phyloP scores from a whole-genome alignment of 2,888 invertebrate species.

The Lasioglossum pauxillum region DNA sequence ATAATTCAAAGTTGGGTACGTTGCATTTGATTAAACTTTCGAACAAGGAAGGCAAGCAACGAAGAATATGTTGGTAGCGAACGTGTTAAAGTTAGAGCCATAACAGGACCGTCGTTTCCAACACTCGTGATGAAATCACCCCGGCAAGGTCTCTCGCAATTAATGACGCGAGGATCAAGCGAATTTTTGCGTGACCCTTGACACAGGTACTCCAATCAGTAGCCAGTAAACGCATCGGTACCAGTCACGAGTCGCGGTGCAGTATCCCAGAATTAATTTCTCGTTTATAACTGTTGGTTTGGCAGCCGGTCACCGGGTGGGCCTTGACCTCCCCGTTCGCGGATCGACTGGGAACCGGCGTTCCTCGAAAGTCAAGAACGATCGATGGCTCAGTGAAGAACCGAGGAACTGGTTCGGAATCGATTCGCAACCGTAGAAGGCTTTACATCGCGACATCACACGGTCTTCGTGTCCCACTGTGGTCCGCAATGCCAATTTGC shows the following conservation, averaged over 20 bases:
- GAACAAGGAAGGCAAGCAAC: too few species aligned
- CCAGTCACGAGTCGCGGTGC: conserved; percentile 14
- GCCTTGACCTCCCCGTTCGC: conserved; percentile 42
- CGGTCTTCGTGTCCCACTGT: background rate
- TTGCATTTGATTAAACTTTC: too few species aligned
- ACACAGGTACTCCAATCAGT: background rate
- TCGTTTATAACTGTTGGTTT: conserved; percentile 12
- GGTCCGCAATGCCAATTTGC: background rate
- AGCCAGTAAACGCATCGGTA: background rate
- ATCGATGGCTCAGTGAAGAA: conserved; percentile 10
- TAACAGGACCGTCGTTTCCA: background rate
- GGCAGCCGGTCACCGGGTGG: conserved; percentile 17
- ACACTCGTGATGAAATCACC: background rate
- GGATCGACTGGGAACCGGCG: conserved; percentile 13
- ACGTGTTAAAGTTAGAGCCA: background rate
- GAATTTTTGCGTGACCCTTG: background rate
- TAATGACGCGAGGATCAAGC: background rate
- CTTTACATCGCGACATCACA: conserved; percentile 40
- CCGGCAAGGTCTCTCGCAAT: background rate
- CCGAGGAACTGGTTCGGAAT: background rate
- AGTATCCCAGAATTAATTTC: conserved; percentile 25
- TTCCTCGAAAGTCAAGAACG: background rate
- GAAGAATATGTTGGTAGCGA: too few species aligned
- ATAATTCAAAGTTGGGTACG: too few species aligned
- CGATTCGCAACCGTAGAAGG: conserved; percentile 32